Conservation (phyloP, 2,888 invertebrate species). For the Amitus sp. region DNA sequence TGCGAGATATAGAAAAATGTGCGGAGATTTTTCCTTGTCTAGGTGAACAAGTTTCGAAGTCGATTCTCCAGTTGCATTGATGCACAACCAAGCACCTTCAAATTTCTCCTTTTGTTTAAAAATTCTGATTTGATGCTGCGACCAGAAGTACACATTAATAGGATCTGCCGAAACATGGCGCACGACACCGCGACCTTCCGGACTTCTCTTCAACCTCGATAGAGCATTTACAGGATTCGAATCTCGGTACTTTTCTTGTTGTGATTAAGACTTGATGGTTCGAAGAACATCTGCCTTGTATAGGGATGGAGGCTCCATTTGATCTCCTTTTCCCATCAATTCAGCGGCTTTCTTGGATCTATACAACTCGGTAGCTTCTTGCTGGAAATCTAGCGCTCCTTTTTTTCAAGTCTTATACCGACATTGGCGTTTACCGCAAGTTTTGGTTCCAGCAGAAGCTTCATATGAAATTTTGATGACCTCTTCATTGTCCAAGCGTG, state of each 20-base stretch:
- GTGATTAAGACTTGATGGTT: slow-evolving; percentile 6
- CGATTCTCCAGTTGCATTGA: slow-evolving; percentile 14
- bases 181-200: slow-evolving; percentile 9
- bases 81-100: slow-evolving; percentile 7
- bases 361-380: slow-evolving; percentile 1
- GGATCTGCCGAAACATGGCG: slow-evolving; percentile 15
- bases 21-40: slow-evolving; percentile 12
- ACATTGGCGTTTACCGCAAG: slow-evolving; percentile 20
- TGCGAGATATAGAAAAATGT: slow-evolving; percentile 22
- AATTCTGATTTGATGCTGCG: slow-evolving; percentile 12
- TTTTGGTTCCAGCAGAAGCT: not conserved
- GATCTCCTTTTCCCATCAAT: slow-evolving; percentile 12
- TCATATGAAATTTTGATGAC: slow-evolving; percentile 10
- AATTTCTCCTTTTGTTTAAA: slow-evolving; percentile 10
- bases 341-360: slow-evolving; percentile 4
- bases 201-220: slow-evolving; percentile 5
- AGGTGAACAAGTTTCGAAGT: slow-evolving; percentile 6
- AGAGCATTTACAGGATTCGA: slow-evolving; percentile 12
- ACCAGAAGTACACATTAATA: slow-evolving; percentile 20
- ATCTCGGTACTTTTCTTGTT: slow-evolving; percentile 7
- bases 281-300: slow-evolving; percentile 8
- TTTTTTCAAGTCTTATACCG: slow-evolving; percentile 5
- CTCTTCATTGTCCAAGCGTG: slow-evolving; percentile 3
- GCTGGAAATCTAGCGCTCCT: not conserved
- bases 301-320: slow-evolving; percentile 11